phyloP scores from a whole-genome alignment of 2,797 vertebrate species.

The Propithecus perrieri region DNA sequence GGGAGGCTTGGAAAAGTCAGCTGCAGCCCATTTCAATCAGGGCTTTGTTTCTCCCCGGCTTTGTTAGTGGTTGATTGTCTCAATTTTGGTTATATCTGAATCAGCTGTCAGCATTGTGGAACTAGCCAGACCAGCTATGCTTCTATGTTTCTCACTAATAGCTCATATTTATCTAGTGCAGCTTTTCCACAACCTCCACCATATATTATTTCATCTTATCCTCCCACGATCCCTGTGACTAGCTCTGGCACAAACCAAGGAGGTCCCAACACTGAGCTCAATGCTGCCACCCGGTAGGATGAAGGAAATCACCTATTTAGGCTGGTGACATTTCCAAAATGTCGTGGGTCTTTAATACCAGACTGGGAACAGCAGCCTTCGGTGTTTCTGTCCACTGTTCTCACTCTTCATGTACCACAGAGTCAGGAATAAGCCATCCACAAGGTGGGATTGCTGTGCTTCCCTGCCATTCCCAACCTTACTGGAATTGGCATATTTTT shows the following conservation, averaged over 20 bases:
- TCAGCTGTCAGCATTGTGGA: conserved; percentile 73
- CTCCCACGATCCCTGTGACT: conserved; percentile 14
- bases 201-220: conserved; percentile 29
- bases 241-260: neutral
- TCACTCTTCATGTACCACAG: neutral
- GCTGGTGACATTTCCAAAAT: conserved; percentile 45
- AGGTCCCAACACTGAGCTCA: neutral
- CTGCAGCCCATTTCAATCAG: conserved; percentile 71
- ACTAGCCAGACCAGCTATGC: conserved; percentile 31
- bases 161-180: conserved; percentile 47
- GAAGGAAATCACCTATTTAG: conserved; percentile 50
- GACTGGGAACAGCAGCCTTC: neutral
- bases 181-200: conserved; percentile 34
- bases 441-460: neutral
- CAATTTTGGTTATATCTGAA: conserved; percentile 65
- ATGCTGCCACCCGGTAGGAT: neutral
- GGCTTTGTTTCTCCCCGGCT: conserved; percentile 63
- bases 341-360: neutral
- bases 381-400: neutral
- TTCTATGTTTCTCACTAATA: conserved; percentile 51
- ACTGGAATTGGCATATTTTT: neutral
- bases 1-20: conserved; percentile 65
- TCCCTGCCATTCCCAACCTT: neutral
- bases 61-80: conserved; percentile 73
- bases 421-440: neutral